phyloP scores from a whole-genome alignment of 2,113 vertebrate species.

The Myiagra hebetior region DNA sequence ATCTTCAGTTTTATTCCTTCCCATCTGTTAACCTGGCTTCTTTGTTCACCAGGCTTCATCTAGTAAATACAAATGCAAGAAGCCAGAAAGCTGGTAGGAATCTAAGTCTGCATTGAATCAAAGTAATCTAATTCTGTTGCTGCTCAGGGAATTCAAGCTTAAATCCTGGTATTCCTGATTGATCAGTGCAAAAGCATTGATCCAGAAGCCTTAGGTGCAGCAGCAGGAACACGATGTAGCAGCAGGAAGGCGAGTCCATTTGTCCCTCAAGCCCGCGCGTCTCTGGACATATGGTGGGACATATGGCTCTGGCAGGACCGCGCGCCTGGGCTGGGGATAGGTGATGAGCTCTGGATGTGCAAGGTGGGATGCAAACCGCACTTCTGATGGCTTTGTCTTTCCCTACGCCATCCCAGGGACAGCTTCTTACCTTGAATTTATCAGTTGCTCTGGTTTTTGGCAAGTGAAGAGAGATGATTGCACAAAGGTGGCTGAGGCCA shows the following conservation, averaged over 20 bases:
- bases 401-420: not conserved
- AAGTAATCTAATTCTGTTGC: not conserved
- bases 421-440: not conserved
- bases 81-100: not conserved
- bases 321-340: not conserved
- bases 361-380: not conserved
- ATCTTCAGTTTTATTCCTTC: slow-evolving; percentile 8
- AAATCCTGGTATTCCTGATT: not conserved
- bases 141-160: not conserved
- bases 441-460: not conserved
- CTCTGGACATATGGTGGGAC: not conserved
- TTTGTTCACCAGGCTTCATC: not conserved
- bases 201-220: not conserved
- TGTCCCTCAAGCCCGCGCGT: accelerated
- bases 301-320: not conserved
- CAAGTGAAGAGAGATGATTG: not conserved
- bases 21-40: slow-evolving; percentile 5
- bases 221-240: not conserved
- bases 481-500: not conserved
- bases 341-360: not conserved
- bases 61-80: not conserved
- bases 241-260: not conserved
- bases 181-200: not conserved
- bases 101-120: not conserved
- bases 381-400: not conserved